Evolutionary conservation across 2,797 vertebrate genomes (phyloP).

Genomic region (Lophotriccus pileatus): DNA sequence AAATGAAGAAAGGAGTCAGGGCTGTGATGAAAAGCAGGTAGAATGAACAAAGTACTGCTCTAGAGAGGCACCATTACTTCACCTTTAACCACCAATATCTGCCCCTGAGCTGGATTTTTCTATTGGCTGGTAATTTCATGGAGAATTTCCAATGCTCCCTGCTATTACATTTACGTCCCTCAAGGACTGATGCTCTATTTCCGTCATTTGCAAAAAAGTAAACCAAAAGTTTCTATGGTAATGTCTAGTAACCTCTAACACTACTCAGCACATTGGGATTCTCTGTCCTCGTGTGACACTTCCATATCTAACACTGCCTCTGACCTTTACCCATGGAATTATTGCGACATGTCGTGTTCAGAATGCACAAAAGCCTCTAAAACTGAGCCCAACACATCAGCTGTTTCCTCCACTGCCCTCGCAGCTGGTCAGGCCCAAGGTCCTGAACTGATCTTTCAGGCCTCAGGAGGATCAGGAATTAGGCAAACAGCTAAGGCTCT

Average conservation of each 20-base stretch:
- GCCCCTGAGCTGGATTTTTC: background rate
- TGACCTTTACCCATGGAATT: background rate
- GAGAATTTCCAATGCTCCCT: background rate
- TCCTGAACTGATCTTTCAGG: background rate
- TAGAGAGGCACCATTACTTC: background rate
- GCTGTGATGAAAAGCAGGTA: background rate
- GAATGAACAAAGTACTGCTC: background rate
- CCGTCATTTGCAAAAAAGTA: background rate
- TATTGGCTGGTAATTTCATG: background rate
- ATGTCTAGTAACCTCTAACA: background rate
- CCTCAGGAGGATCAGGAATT: background rate
- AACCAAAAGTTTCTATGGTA: background rate
- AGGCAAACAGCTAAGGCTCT: background rate
- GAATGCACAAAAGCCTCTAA: background rate
- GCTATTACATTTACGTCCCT: background rate
- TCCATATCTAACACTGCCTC: background rate
- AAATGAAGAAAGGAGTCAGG: background rate
- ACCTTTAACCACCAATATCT: background rate
- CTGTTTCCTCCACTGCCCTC: background rate
- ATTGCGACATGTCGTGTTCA: background rate
- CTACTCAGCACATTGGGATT: background rate
- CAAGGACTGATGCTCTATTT: background rate
- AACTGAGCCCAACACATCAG: background rate
- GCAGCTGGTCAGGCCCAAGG: background rate
- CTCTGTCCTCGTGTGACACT: background rate